These are phyloP conservation scores for Odontocolon sp. DNA, from an alignment of 2,888 invertebrate genomes.

Conservation along the genomic window DNA sequence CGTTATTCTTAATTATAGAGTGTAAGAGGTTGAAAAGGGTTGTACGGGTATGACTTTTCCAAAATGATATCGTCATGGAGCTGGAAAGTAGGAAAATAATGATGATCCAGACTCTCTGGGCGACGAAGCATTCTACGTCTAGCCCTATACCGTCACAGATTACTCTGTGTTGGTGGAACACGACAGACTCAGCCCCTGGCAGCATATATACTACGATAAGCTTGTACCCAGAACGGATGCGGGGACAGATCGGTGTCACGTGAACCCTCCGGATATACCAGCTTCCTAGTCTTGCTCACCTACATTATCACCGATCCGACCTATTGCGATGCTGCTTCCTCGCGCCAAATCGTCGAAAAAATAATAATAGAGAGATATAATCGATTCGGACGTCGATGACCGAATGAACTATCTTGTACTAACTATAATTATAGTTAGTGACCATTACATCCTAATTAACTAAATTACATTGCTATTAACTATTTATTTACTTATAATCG, in stretches of 20 bases:
- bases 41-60: background rate
- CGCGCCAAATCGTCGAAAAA: slow-evolving; percentile 54
- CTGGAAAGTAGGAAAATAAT: slow-evolving; percentile 36
- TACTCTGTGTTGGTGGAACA: slow-evolving; percentile 59
- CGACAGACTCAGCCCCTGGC: slow-evolving; percentile 58
- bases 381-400: too few species aligned
- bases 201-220: slow-evolving; percentile 62
- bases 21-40: background rate
- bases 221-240: slow-evolving; percentile 76
- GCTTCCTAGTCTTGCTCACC: slow-evolving; percentile 79
- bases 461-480: too few species aligned
- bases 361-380: slow-evolving; percentile 30
- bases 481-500: too few species aligned
- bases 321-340: slow-evolving; percentile 57
- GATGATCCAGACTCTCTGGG: slow-evolving; percentile 12
- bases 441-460: too few species aligned
- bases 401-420: too few species aligned
- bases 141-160: slow-evolving; percentile 22
- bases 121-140: slow-evolving; percentile 16
- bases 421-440: background rate
- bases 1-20: slow-evolving; percentile 29
- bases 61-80: slow-evolving; percentile 23
- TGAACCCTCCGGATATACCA: slow-evolving; percentile 80
- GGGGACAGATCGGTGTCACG: slow-evolving; percentile 80
- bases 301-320: slow-evolving; percentile 70